Percentiles rank a stretch among this genome's conserved stretches.
Evolutionary conservation across 2,797 vertebrate species (phyloP).

Genomic region (Strix occidentalis): DNA sequence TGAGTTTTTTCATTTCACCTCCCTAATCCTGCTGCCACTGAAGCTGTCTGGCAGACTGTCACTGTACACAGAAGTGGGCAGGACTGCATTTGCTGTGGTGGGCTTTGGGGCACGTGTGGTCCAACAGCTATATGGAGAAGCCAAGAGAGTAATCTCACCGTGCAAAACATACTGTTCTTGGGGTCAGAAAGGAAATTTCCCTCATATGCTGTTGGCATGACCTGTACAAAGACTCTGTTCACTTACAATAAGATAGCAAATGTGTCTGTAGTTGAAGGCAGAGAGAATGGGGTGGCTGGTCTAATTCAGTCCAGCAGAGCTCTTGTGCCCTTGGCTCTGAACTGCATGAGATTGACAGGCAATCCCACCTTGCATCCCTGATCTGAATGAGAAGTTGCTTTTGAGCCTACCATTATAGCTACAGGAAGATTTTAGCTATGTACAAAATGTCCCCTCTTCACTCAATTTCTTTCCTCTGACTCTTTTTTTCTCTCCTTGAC

Average conservation of each 20-base stretch:
- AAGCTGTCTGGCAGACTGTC: not conserved
- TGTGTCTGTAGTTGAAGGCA: fast-evolving
- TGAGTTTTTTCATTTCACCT: not conserved
- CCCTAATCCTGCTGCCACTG: not conserved
- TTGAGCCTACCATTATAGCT: not conserved
- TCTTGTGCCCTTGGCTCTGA: not conserved
- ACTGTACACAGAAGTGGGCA: fast-evolving
- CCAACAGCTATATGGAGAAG: not conserved
- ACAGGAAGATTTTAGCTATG: not conserved
- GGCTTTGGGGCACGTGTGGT: fast-evolving
- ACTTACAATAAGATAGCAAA: not conserved
- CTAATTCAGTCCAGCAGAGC: not conserved
- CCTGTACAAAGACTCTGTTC: not conserved
- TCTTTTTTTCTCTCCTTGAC: not conserved
- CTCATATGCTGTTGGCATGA: not conserved
- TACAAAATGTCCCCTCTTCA: not conserved
- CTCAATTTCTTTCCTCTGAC: not conserved
- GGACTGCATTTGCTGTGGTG: not conserved
- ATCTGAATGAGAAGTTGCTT: not conserved
- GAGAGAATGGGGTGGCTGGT: not conserved
- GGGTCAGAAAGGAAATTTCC: not conserved
- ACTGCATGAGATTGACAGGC: fast-evolving
- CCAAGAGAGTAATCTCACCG: not conserved
- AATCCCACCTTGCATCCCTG: not conserved
- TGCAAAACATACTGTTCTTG: fast-evolving